A percentile compares a stretch with the other conserved stretches of the same genome.
Evolutionary conservation across 2,113 vertebrate species (phyloP).

Genomic region (Rhea pennata): DNA sequence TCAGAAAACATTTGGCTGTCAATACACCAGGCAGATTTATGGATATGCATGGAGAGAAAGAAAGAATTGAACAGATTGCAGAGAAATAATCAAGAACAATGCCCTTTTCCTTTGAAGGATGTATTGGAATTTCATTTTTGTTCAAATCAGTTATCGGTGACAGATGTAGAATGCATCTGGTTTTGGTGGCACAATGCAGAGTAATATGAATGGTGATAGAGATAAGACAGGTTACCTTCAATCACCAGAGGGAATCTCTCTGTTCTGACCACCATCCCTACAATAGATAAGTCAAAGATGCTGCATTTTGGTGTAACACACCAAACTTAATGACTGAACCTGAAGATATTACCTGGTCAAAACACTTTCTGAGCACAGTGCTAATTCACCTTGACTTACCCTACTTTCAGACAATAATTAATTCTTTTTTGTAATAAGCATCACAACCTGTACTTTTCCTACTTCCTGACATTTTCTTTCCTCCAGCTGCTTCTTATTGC

Average conservation of each 20-base stretch:
- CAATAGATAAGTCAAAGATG: background rate
- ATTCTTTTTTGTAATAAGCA: background rate
- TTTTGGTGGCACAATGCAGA: background rate
- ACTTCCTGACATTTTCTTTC: background rate
- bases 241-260: background rate
- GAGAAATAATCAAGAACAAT: background rate
- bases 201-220: background rate
- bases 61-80: background rate
- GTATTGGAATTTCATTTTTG: background rate
- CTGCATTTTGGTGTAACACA: background rate
- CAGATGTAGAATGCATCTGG: background rate
- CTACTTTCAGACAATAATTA: background rate
- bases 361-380: background rate
- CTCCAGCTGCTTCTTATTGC: background rate
- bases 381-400: background rate
- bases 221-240: background rate
- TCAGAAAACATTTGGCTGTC: slow-evolving; percentile 40
- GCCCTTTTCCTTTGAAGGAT: slow-evolving; percentile 8
- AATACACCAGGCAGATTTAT: slow-evolving; percentile 9
- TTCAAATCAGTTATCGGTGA: background rate
- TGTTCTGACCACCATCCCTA: background rate
- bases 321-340: background rate
- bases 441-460: background rate
- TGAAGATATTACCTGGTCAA: background rate
- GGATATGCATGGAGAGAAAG: background rate